phyloP scores from a whole-genome alignment of 1,140 invertebrate genomes.

The Heliconius himera region DNA sequence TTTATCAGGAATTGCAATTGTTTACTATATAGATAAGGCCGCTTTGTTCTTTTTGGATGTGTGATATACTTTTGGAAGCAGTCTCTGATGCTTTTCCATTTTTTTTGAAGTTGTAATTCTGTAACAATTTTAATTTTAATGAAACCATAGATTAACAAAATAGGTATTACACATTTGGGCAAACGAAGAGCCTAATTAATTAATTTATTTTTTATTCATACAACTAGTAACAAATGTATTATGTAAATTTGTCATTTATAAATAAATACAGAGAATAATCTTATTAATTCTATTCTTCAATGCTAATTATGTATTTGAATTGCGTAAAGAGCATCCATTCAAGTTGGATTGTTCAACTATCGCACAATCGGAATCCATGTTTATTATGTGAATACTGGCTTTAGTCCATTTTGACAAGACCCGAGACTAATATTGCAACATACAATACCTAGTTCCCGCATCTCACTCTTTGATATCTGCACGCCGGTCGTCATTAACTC shows the following conservation, averaged over 20 bases:
- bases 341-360: constrained; percentile 2
- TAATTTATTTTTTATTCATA: too few relatives aligned
- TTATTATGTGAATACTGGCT: not conserved
- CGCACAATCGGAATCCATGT: constrained; percentile 1
- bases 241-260: not conserved
- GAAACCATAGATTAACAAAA: not conserved
- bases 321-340: not conserved
- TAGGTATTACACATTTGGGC: not conserved
- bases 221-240: too few relatives aligned
- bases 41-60: constrained; percentile 60
- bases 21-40: constrained; percentile 66
- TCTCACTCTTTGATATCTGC: constrained; percentile 68
- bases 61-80: constrained; percentile 69
- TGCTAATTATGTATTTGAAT: not conserved
- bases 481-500: constrained; percentile 59
- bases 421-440: constrained; percentile 17
- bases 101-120: constrained; percentile 75
- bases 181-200: not conserved
- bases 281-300: not conserved
- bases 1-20: constrained; percentile 68
- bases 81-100: constrained; percentile 75
- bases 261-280: not conserved
- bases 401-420: not conserved
- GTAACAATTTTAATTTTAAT: constrained; percentile 46
- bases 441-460: constrained; percentile 66